Base-by-base conservation (phyloP, 1,140 invertebrate species). In the Ceratoteleas bidentatus region DNA sequence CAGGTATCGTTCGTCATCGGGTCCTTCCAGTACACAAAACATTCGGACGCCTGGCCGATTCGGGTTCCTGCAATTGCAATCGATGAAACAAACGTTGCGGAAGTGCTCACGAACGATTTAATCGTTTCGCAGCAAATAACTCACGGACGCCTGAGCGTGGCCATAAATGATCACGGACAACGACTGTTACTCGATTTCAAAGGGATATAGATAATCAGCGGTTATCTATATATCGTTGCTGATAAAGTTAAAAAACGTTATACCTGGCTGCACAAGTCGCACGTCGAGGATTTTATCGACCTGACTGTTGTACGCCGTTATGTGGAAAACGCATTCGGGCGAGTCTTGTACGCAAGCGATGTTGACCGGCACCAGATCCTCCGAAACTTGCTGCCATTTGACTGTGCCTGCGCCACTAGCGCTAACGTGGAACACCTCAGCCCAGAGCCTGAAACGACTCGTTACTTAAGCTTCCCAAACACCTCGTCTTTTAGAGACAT, bases 21-120 rank as follows among this genome's bases (percentile, higher is more conserved):
- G 92, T 99, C 98, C 91, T 98, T 98, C 98, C 98, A 99, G 90
- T 99, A 99, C 40, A 99, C 97, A 91, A 99, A 99, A 92, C 98
- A 99, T 93, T 99, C 98, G 8, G 98, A 99, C 16, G 98, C 98
- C 92, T 98, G 98, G 9, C 97, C 98, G 86, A 99, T 97, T 81
- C 97, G 94, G 52, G 98, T 99, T 34, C 98, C 97, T 98, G 88
- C 34, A 92, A 92, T 73, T 85, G 84, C 84, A 86, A 72, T 85
- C 34, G 16, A 34, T 61, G n/a, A 60, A 56, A 38, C 45, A 47
- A 54, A 40, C 11, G 15, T 47, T 54, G 54, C 36, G 8, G 16
- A 14, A 11, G 4, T 9, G 7, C 7, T 6, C 7, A 11, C 34
- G 6, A 68, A 33, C 15, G n/a, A 60, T 14, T 69, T 15, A 52